Base-by-base conservation (phyloP, 2,888 invertebrate genomes). In the Ferrisia virgata region DNA sequence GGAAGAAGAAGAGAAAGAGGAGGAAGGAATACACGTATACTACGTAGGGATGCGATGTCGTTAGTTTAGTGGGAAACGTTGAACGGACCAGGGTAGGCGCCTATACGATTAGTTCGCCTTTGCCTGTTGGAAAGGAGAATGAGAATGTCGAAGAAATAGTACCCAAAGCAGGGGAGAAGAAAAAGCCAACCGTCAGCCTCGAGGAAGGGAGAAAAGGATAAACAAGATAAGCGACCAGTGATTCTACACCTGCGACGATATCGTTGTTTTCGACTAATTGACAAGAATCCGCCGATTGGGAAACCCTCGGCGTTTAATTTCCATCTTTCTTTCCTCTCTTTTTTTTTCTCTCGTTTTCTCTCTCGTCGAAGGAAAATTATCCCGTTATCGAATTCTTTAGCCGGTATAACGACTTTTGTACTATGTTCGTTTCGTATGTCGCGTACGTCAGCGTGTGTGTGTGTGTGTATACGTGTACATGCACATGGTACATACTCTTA, bases 161-260 rank as follows among this genome's bases (percentile, higher is more conserved):
- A 81, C 6, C 28, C 39, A 81, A 36, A 15, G 25, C 18, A 58
- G 28, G 15, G 22, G 69, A 40, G n/a, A 18, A 39, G 82, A 58
- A 82, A 64, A 76, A 22, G 40, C 18, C 40, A 82, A 43, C 9
- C 15, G 82, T n/a, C 25, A 11, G 13, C 9, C 22, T 40, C 1
- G 8, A 13, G 9, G 25, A 18, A 13, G 43, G 25, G 11, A 33
- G 58, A 36, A 43, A 72, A 47, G 84, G 72, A 53, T 53, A 84
- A 76, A 78, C 53, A 25, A 40, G 76, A 72, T 69, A 31, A 64
- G 82, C 64, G 82, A 53, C 64, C 82, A 82, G 82, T 43, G 82
- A 79, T 79, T 79, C 79, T 79, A 43, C 79, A 40, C 47, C 25
- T 47, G 79, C 47, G 47, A 25, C 43, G 31, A 80, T n/a, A 25